Evolutionary conservation across 2,113 vertebrate genomes (phyloP).

Genomic region (Crotalus tigris): DNA sequence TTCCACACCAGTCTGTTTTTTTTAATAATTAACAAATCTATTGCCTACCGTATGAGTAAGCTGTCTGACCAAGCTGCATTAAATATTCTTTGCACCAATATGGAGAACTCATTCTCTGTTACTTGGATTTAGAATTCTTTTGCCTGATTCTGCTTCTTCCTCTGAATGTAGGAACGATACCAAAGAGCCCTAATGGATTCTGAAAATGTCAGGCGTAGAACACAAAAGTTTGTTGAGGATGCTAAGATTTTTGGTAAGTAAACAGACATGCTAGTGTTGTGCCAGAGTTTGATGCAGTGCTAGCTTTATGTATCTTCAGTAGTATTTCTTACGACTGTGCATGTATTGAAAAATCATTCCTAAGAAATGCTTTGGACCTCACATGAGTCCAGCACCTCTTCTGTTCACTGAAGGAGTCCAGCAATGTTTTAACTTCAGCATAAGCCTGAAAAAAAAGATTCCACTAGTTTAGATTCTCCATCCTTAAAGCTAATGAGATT

Average conservation of each 20-base stretch:
- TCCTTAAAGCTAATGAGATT: neutral
- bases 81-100: neutral
- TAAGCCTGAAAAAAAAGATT: neutral
- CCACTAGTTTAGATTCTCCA: neutral
- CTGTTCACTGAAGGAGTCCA: neutral
- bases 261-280: slow-evolving; percentile 1
- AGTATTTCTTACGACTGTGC: neutral
- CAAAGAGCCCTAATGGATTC: slow-evolving; percentile 76
- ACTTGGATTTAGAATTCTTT: neutral
- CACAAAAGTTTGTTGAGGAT: slow-evolving; percentile 86
- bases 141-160: neutral
- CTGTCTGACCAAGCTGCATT: neutral
- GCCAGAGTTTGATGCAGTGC: neutral
- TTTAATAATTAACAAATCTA: neutral
- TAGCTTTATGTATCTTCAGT: neutral
- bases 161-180: slow-evolving; percentile 73
- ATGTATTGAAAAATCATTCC: neutral
- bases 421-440: neutral
- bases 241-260: slow-evolving; percentile 84
- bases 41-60: neutral
- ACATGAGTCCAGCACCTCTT: neutral
- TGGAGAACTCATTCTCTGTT: neutral
- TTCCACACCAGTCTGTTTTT: neutral
- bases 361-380: neutral
- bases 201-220: slow-evolving; percentile 78